Evolutionary conservation across 1,140 invertebrate genomes (phyloP).

Genomic region (Drosophila baimaii): DNA sequence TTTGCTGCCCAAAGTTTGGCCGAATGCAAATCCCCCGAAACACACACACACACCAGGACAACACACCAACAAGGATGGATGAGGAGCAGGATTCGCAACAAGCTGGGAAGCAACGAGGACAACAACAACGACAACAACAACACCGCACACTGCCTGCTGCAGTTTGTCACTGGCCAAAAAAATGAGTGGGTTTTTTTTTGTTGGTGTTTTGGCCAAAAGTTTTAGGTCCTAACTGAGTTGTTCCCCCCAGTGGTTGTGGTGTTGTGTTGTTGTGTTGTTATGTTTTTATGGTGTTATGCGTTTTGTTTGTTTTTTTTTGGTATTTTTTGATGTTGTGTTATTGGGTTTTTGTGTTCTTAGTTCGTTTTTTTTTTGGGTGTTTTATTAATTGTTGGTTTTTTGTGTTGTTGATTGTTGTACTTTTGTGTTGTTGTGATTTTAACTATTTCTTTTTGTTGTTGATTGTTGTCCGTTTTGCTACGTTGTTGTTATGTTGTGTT

Average conservation of each 20-base stretch:
- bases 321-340: background rate
- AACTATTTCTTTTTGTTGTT: background rate
- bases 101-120: background rate
- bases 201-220: constrained; percentile 10
- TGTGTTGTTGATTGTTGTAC: no score
- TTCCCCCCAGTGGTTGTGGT: background rate
- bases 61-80: background rate
- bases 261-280: background rate
- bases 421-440: background rate
- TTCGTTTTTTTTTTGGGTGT: no score
- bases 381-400: background rate
- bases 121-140: background rate
- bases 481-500: background rate
- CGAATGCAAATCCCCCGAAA: constrained; percentile 50
- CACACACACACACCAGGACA: constrained; percentile 18
- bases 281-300: background rate
- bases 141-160: background rate
- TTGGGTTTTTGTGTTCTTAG: background rate
- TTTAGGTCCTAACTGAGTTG: background rate
- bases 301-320: no score
- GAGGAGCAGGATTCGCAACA: background rate
- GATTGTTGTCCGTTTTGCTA: background rate
- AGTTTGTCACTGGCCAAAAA: background rate
- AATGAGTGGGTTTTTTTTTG: background rate
- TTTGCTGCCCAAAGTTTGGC: constrained; percentile 37